These are phyloP conservation scores for Spheniscus humboldti DNA, from an alignment of 2,797 vertebrate species.

Conservation along the genomic window DNA sequence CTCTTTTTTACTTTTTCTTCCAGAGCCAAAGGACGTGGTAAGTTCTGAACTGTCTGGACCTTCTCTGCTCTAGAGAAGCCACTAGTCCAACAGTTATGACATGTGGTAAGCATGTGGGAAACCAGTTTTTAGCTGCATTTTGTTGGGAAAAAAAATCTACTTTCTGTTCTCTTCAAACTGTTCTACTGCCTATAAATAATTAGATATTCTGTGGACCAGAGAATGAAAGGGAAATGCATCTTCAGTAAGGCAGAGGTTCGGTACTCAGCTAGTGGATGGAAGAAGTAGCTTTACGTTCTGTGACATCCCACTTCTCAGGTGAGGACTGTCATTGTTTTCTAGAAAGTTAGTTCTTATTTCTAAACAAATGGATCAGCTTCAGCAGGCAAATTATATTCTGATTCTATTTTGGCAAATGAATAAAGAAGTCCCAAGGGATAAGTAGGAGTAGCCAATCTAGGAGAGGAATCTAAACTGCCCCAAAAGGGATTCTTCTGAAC, in stretches of 20 bases:
- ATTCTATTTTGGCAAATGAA: neutral
- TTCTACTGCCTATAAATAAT: conserved; percentile 32
- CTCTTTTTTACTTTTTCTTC: conserved; percentile 14
- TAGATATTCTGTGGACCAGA: neutral
- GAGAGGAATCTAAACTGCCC: neutral
- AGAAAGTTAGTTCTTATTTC: neutral
- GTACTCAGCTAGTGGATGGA: neutral
- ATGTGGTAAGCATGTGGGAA: conserved; percentile 50
- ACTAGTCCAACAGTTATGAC: neutral
- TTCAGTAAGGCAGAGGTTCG: neutral
- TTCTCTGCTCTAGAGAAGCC: neutral
- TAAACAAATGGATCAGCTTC: neutral
- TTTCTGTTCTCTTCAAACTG: neutral
- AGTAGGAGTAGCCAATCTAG: neutral
- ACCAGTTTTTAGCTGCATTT: neutral
- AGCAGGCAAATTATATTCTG: neutral
- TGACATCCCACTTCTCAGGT: neutral
- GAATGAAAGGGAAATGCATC: neutral
- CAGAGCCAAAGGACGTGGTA: conserved; percentile 53
- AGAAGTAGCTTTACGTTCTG: neutral
- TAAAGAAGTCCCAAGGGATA: neutral
- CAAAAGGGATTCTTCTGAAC: neutral
- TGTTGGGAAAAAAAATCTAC: neutral
- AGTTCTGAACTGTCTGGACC: conserved; percentile 16
- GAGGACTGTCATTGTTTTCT: neutral